A percentile compares a stretch with the other conserved stretches of the same genome.
Evolutionary conservation across 2,797 vertebrate genomes (phyloP).

Genomic region (Sebastes matsubarae): DNA sequence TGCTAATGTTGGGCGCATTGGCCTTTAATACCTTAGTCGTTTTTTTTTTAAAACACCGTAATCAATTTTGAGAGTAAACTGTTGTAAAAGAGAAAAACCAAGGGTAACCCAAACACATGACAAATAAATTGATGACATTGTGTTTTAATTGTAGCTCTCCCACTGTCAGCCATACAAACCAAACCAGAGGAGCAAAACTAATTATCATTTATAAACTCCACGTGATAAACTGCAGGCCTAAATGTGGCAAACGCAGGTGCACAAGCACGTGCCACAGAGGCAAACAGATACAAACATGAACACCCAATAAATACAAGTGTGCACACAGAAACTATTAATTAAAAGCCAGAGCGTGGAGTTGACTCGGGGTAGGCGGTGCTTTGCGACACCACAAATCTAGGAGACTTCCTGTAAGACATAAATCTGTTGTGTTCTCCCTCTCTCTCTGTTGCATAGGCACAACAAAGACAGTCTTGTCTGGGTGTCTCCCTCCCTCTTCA

Average conservation of each 20-base stretch:
- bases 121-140: not conserved
- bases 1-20: conserved; percentile 62
- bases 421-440: conserved; percentile 54
- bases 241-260: conserved; percentile 8
- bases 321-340: conserved; percentile 48
- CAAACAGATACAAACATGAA: conserved; percentile 13
- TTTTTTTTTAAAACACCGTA: conserved; percentile 20
- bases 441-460: conserved; percentile 5
- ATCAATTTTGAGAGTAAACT: conserved; percentile 23
- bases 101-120: not conserved
- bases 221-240: conserved; percentile 20
- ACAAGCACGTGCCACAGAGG: not conserved
- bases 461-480: conserved; percentile 72
- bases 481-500: conserved; percentile 44
- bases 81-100: not conserved
- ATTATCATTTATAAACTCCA: conserved; percentile 36
- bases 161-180: conserved; percentile 10
- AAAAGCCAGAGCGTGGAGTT: conserved; percentile 48
- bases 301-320: conserved; percentile 7
- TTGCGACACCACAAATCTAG: conserved; percentile 58
- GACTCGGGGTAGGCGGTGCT: conserved; percentile 37
- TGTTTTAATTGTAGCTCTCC: conserved; percentile 26
- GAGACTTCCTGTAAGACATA: conserved; percentile 73
- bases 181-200: conserved; percentile 13
- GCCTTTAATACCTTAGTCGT: conserved; percentile 7